Evolutionary conservation across 2,113 vertebrate genomes (phyloP), one percentile per base, ranked within the genome.

Genomic region (Otis tarda): DNA sequence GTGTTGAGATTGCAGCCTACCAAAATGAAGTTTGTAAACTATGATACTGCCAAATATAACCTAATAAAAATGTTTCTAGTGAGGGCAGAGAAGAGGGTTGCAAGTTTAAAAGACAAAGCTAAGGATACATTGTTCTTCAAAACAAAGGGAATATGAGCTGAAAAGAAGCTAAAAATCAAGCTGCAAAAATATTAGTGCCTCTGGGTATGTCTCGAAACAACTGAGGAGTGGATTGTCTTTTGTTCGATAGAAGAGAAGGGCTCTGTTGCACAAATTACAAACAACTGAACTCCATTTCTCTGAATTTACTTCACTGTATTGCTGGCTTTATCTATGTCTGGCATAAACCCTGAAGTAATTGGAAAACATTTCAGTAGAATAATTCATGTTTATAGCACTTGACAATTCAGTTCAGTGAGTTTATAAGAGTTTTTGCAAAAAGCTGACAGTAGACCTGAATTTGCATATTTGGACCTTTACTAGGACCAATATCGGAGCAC

Each of bases 81-180:
- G 41, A 87, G 8, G n/a, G 31, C n/a, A 67, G 80, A 77, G 27
- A 89, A 77, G 9, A 87, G 25, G 10, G n/a, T 43, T 91, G 35
- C 31, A 71, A 63, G 47, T 84, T 78, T 71, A n/a, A 82, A 67
- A 77, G 23, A 9, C 39, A 37, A n/a, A 25, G 52, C 22, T 87
- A 47, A 75, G n/a, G 28, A 43, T 59, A 63, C 18, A 12, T 14
- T 47, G 28, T 33, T 81, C 47, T n/a, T 75, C 57, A 68, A 87
- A 78, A 25, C 10, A 68, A 56, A 76, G 23, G 52, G 67, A 64
- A 68, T 52, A 71, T 11, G 39, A 70, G 52, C 47, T 74, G 20
- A 95, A 84, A 84, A 93, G 19, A 87, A 93, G n/a, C 45, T 82
- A 73, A 90, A 95, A 93, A 65, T 50, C 60, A 89, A 94, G 76